Evolutionary conservation across 2,113 vertebrate genomes (phyloP), one percentile per base, ranked within the genome.

Genomic region (Tautogolabrus adspersus): DNA sequence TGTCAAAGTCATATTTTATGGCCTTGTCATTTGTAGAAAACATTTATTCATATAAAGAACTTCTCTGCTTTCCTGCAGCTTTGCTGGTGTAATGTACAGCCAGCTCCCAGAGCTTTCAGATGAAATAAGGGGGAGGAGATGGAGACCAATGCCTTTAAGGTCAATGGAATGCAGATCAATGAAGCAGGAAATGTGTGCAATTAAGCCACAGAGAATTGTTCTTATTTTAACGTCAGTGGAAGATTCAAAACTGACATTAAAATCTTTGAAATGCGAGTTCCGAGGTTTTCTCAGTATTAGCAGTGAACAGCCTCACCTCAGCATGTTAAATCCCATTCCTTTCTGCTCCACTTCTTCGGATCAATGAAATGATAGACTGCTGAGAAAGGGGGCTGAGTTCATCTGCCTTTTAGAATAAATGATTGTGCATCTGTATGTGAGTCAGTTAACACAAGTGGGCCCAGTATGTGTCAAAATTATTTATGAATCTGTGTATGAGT

Each of bases 131-230:
- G 19, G 49, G 57, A 77, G 55, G 60, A 72, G 57, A 87, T 78
- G 73, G 75, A 87, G 86, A 83, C 65, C 80, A 83, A 85, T 86
- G 61, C 18, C 42, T 78, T 49, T 71, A 66, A 74, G 77, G 84
- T 75, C 46, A 78, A 73, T 72, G 63, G 56, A 64, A 77, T 52
- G 71, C 54, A 70, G 63, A 63, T 81, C 69, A 44, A 26, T 73
- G 82, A 56, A 55, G 70, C 64, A 56, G 62, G 76, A 77, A 66
- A 44, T 72, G 49, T 46, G 26, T 34, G n/a, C 73, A 42, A 51
- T 72, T 77, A 78, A 34, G 30, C 65, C 22, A 74, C 21, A 19
- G n/a, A 62, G 61, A 72, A 34, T 34, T 34, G 6, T 34, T 34
- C 30, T 34, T 34, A 34, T 34, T 34, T 34, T 34, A 34, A 34